Base-by-base conservation (phyloP, 2,113 vertebrate genomes). In the Bolborhynchus lineola region DNA sequence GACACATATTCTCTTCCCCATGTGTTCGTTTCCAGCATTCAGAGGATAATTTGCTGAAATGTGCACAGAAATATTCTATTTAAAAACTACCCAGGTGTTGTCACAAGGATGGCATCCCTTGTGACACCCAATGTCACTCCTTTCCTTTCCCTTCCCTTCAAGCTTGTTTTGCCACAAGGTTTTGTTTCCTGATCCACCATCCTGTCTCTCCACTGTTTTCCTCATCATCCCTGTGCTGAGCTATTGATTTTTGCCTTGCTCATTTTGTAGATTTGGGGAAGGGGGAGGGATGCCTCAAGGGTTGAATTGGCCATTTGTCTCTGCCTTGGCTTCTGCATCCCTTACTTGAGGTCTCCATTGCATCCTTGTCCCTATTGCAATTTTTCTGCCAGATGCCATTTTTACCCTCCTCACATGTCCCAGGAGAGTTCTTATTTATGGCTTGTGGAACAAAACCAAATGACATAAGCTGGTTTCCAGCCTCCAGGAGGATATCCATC, bases 401-500 rank as follows among this genome's bases (percentile, higher is more conserved):
- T 88, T 82, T 60, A 13, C 86, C 77, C 62, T 92, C 55, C 25
- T 76, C 65, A 26, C 52, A 12, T 1, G 1, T 88, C 94, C 85
- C 71, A 1, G 59, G 76, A 64, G 89, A 88, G 65, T 64, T 90
- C 35, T 93, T 96, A 95, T 94, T 97, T 91, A 95, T 77, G 71
- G 60, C 82, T 82, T 9, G 82, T 72, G 82, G 82, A 97, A 97
- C 90, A 92, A 87, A 92, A 91, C 31, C 17, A 64, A 95, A 52
- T 0, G 0, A 50, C 64, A 70, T 53, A 62, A 83, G 76, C 86
- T 89, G 71, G 72, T 94, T 80, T 41, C 74, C 64, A 92, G 91
- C 75, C 89, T 75, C n/a, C 46, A 82, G 82, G 82, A 95, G 78
- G 55, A 78, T 53, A 97, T 97, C 76, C 64, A 75, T 96, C 87